These are phyloP conservation scores for Chydorus sphaericus DNA, from an alignment of 2,888 invertebrate species.

Conservation along the genomic window DNA sequence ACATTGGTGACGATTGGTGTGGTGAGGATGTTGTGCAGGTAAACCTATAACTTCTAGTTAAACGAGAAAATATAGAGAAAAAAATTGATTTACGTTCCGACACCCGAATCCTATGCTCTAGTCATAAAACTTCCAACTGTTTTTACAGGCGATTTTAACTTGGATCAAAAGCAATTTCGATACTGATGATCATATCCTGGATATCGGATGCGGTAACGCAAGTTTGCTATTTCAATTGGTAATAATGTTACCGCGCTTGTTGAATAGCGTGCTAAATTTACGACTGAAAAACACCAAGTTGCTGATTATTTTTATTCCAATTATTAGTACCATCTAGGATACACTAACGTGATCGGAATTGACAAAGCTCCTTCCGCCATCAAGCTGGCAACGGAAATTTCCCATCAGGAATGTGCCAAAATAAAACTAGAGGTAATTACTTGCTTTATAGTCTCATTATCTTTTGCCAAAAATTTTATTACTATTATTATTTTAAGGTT, in stretches of 20 bases:
- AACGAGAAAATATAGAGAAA: too few species aligned
- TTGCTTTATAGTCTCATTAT: neutral
- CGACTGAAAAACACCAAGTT: neutral
- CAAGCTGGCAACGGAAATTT: neutral
- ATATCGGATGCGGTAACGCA: conserved; percentile 7
- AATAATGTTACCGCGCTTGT: neutral
- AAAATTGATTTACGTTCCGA: too few species aligned
- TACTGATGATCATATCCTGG: neutral
- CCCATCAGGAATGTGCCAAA: neutral
- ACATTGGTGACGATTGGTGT: neutral
- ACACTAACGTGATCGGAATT: conserved; percentile 1
- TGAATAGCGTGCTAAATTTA: neutral
- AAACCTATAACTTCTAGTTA: too few species aligned
- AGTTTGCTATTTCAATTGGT: neutral
- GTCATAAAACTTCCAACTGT: too few species aligned
- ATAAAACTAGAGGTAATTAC: conserved; percentile 1
- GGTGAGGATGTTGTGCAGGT: too few species aligned
- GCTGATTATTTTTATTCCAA: neutral
- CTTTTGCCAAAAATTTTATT: neutral
- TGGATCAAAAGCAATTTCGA: conserved; percentile 4
- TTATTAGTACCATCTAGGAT: neutral
- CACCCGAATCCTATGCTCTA: too few species aligned
- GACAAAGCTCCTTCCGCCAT: conserved; percentile 1
- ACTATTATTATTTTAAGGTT: neutral
- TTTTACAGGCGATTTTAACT: neutral